Evolutionary conservation across 2,797 vertebrate species (phyloP).

Genomic region (Muraenolepis orangiensis): DNA sequence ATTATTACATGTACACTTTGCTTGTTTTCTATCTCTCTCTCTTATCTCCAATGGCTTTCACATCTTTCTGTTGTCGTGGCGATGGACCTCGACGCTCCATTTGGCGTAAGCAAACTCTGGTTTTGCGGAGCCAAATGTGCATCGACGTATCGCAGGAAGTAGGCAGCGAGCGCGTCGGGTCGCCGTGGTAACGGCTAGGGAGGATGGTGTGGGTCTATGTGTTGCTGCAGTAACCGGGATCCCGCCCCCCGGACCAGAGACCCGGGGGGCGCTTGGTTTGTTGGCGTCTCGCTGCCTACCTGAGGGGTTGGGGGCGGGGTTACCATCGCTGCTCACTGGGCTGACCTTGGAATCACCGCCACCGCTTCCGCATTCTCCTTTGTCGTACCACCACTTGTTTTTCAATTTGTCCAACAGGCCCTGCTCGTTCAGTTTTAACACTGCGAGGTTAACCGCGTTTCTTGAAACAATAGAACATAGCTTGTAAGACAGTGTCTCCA

Average conservation of each 20-base stretch:
- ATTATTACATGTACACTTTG: conserved; percentile 99
- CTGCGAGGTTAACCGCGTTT: conserved; percentile 99
- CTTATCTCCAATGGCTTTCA: conserved; percentile 72
- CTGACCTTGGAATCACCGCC: conserved; percentile 99
- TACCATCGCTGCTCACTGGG: conserved; percentile 94
- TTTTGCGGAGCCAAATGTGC: conserved; percentile 99
- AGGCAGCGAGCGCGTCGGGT: conserved; percentile 92
- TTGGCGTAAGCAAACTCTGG: conserved; percentile 99
- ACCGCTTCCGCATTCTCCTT: conserved; percentile 99
- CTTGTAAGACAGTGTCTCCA: conserved; percentile 98
- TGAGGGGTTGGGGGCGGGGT: conserved; percentile 94
- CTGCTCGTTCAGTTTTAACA: conserved; percentile 99
- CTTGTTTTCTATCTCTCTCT: conserved; percentile 76
- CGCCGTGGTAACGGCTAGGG: conserved; percentile 15
- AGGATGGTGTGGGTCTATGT: conserved; percentile 23
- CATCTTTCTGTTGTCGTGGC: conserved; percentile 83
- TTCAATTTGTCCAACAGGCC: conserved; percentile 99
- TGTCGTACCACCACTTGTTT: conserved; percentile 99
- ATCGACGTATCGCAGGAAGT: conserved; percentile 99
- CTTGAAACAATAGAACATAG: conserved; percentile 99
- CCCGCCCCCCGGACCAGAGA: neutral
- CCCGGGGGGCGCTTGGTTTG: neutral
- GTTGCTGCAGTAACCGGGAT: conserved; percentile 10
- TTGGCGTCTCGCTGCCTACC: conserved; percentile 93
- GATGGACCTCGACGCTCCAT: conserved; percentile 99